A percentile compares a stretch with the other conserved stretches of the same genome.
These are phyloP conservation scores for Penaeus monodon DNA, from an alignment of 2,888 invertebrate species.

Conservation along the genomic window DNA sequence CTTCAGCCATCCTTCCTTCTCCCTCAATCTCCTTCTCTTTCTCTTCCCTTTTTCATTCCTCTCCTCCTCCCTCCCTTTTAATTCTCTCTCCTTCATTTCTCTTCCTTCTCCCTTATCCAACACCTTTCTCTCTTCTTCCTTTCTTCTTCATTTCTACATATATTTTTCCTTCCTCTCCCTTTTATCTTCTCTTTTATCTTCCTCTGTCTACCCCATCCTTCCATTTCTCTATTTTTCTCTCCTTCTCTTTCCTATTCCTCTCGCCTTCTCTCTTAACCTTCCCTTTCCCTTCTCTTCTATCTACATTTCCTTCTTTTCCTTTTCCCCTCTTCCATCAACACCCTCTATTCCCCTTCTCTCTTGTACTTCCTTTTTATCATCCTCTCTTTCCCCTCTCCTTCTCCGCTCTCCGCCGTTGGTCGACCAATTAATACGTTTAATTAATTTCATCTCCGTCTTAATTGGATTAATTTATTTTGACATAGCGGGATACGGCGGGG, in stretches of 20 bases:
- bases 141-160: not conserved
- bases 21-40: too few species aligned
- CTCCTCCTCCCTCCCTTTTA: not conserved
- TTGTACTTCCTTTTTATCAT: not conserved
- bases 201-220: not conserved
- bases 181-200: not conserved
- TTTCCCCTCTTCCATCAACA: not conserved
- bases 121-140: not conserved
- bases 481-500: conserved; percentile 1
- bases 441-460: conserved; percentile 41
- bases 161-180: not conserved
- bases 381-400: not conserved
- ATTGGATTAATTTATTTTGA: conserved; percentile 47
- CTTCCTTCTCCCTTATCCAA: too few species aligned
- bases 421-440: conserved; percentile 42
- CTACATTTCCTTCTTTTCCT: not conserved
- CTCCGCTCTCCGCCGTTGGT: not conserved
- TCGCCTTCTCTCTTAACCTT: not conserved
- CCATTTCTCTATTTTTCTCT: not conserved
- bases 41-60: not conserved
- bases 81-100: not conserved
- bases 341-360: not conserved
- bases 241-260: not conserved
- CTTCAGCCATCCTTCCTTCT: not conserved
- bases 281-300: not conserved